Conservation (phyloP, 2,888 invertebrate species). For the Acanthosepion lycidas region DNA sequence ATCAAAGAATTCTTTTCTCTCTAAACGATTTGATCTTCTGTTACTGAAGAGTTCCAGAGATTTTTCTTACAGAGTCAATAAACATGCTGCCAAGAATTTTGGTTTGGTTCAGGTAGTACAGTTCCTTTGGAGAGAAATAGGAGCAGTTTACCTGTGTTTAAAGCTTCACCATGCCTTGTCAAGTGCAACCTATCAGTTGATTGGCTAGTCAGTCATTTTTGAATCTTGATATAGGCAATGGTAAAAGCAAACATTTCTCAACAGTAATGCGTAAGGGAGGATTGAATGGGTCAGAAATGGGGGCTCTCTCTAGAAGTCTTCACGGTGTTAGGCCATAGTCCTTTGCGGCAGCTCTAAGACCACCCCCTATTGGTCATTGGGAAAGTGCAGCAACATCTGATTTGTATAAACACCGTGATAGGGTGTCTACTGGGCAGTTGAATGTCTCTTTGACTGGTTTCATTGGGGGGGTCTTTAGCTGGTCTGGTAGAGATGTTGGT, state of each 20-base stretch:
- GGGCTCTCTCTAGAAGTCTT: constrained; percentile 33
- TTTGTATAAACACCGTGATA: not conserved
- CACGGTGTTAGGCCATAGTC: constrained; percentile 8
- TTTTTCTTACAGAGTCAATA: not conserved
- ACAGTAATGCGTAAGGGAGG: not conserved
- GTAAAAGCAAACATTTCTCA: not conserved
- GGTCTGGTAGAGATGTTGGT: not conserved
- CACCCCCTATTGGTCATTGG: not conserved
- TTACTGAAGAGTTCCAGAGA: not conserved
- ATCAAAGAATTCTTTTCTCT: constrained; percentile 3
- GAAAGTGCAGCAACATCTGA: not conserved
- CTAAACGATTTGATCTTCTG: not conserved
- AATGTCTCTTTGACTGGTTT: not conserved
- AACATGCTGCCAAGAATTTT: not conserved
- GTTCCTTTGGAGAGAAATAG: not conserved
- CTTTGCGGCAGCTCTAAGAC: constrained; percentile 33
- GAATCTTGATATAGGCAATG: not conserved
- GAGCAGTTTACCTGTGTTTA: not conserved
- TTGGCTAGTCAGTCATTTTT: not conserved
- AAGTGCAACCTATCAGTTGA: not conserved
- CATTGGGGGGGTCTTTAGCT: constrained; percentile 16
- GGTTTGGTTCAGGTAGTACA: not conserved
- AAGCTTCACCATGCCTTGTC: not conserved
- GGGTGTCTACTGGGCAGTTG: not conserved
- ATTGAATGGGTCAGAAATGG: constrained; percentile 33